Conservation (phyloP, 30 jellyfish, hydroid and myxozoan genomes). For the Chironex yamaguchii region DNA sequence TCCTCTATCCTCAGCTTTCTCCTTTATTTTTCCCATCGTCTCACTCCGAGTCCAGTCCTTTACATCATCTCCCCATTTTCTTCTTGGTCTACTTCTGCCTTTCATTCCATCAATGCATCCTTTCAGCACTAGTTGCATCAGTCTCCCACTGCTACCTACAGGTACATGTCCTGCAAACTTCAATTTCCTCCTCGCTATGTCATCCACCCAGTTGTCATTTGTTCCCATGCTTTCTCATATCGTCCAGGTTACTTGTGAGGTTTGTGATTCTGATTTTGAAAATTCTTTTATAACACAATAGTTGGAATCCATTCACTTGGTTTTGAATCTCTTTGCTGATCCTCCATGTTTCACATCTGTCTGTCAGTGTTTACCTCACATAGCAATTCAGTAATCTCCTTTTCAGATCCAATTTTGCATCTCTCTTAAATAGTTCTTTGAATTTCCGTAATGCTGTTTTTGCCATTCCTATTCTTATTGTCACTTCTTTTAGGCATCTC, state of each 20-base stretch:
- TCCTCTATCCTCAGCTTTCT: too few relatives aligned
- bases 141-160: slow-evolving; percentile 4
- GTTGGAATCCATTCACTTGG: background rate
- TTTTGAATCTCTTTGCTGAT: background rate
- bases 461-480: background rate
- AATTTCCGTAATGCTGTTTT: slow-evolving; percentile 2
- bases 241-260: background rate
- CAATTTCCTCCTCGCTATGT: slow-evolving; percentile 8
- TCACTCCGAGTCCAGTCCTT: too few relatives aligned
- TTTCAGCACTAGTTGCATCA: background rate
- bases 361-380: background rate
- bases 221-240: background rate
- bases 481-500: background rate
- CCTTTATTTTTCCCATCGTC: too few relatives aligned
- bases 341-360: slow-evolving; percentile 28
- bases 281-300: slow-evolving; percentile 9
- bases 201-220: background rate
- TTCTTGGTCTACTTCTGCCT: slow-evolving; percentile 17
- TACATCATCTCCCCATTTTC: slow-evolving; percentile 4
- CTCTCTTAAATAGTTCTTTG: slow-evolving; percentile 1
- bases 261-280: background rate
- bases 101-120: slow-evolving; percentile 10
- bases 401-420: background rate
- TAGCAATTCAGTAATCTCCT: background rate
- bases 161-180: slow-evolving; percentile 16